Base-by-base conservation (phyloP, 2,888 invertebrate genomes). In the Syritta pipiens region DNA sequence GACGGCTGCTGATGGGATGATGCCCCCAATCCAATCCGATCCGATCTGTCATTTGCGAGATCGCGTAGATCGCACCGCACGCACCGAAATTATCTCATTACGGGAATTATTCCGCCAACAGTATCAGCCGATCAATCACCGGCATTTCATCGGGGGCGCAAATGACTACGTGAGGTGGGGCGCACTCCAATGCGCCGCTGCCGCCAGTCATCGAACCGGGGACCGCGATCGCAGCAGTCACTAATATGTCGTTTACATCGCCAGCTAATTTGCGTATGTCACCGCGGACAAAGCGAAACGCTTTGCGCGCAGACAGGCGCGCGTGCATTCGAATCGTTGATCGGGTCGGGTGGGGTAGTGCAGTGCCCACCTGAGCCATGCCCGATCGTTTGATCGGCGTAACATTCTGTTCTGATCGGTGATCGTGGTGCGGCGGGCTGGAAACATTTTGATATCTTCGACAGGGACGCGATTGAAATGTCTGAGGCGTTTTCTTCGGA, bases 231-330 rank as follows among this genome's bases (percentile, higher is more conserved):
- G 14, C 37, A 26, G 53, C 77, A 65, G 37, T 77, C 72, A 59
- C 49, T 65, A 51, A 71, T 60, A 65, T 65, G 59, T 77, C 72
- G 53, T 55, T 60, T 67, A 69, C 46, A 77, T 77, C 67, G 44
- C 26, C 74, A 68, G 48, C 49, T 68, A 62, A 79, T 79, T 79
- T 79, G 74, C 79, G 74, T 79, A 68, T 67, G 79, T 79, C 79
- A 68, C 71, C 60, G 59, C 59, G 59, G 60, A 59, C 77, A 77
- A 71, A 77, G 60, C 71, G 57, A 12, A 69, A 57, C 69, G 74
- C 40, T 75, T 74, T 30, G 55, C 62, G 62, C 51, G 60, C 55
- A 74, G 79, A 79, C 67, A 68, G 53, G 46, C 67, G 60, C 74
- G 67, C 79, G 67, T 60, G 49, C 74, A 79, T 79, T 79, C 49